These are phyloP conservation scores for Gambusia holbrooki DNA, from an alignment of 2,113 vertebrate genomes.

Conservation along the genomic window DNA sequence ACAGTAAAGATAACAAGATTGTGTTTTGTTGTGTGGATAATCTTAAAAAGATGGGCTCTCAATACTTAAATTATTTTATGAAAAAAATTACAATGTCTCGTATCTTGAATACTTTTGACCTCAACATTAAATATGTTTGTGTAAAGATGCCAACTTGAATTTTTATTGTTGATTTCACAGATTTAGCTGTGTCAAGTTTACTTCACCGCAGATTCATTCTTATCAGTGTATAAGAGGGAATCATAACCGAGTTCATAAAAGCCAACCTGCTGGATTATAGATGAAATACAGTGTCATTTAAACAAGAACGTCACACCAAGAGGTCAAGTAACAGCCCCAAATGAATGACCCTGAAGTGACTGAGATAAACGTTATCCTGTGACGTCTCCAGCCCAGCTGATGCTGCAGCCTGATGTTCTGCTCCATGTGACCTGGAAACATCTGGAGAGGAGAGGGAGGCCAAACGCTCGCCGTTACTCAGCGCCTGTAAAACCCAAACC, in stretches of 20 bases:
- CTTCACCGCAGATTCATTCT: too few relatives aligned
- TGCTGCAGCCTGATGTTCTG: constrained; percentile 1
- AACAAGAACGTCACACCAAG: constrained; percentile 2
- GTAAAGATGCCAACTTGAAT: too few relatives aligned
- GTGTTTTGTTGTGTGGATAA: too few relatives aligned
- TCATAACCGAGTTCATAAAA: background rate
- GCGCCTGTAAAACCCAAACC: constrained; percentile 20
- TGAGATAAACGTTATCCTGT: background rate
- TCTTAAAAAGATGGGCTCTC: too few relatives aligned
- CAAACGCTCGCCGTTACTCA: background rate
- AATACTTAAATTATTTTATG: too few relatives aligned
- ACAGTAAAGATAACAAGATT: too few relatives aligned
- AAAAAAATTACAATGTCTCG: too few relatives aligned
- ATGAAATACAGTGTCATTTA: background rate
- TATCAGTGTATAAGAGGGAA: background rate
- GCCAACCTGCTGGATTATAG: background rate
- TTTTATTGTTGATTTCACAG: too few relatives aligned
- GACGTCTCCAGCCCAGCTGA: constrained; percentile 10
- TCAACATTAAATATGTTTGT: too few relatives aligned
- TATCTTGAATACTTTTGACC: too few relatives aligned
- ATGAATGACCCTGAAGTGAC: constrained; percentile 8
- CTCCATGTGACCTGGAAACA: constrained; percentile 74
- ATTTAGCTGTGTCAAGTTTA: constrained; percentile 8
- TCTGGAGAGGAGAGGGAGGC: constrained; percentile 44
- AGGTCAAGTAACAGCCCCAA: background rate